phyloP scores from a whole-genome alignment of 1,140 invertebrate species.

The Phthorimaea operculella region DNA sequence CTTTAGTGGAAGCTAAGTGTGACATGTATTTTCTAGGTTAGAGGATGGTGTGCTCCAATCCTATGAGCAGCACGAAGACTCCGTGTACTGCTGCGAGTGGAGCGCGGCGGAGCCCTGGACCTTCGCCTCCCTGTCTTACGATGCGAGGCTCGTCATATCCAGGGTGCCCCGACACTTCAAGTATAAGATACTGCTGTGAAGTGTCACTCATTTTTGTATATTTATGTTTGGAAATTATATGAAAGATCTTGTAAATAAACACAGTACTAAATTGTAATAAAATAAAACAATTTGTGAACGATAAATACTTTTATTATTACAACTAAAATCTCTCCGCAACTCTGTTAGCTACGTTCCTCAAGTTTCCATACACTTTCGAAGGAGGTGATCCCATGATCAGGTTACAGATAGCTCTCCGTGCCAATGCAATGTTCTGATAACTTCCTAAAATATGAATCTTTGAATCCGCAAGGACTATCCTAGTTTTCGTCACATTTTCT shows the following conservation, averaged over 20 bases:
- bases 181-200: constrained; percentile 85
- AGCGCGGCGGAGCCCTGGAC: constrained; percentile 97
- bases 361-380: constrained; percentile 95
- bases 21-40: constrained; percentile 55
- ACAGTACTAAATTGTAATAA: background rate
- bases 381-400: constrained; percentile 96
- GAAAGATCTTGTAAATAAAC: no score
- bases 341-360: constrained; percentile 84
- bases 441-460: constrained; percentile 99
- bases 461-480: constrained; percentile 96
- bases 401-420: constrained; percentile 96
- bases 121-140: constrained; percentile 97
- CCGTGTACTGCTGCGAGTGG: constrained; percentile 97
- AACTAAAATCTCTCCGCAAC: constrained; percentile 83
- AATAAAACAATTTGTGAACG: background rate
- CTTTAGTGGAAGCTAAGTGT: no score
- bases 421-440: constrained; percentile 96
- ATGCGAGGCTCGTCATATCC: constrained; percentile 93
- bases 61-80: constrained; percentile 98
- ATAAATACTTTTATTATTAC: constrained; percentile 29
- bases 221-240: no score
- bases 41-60: constrained; percentile 87
- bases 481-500: constrained; percentile 98
- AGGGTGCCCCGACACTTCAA: constrained; percentile 92
- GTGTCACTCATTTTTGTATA: constrained; percentile 12